A percentile compares a stretch with the other conserved stretches of the same genome.
phyloP scores from a whole-genome alignment of 2,888 invertebrate species.

The Thumatha senex region DNA sequence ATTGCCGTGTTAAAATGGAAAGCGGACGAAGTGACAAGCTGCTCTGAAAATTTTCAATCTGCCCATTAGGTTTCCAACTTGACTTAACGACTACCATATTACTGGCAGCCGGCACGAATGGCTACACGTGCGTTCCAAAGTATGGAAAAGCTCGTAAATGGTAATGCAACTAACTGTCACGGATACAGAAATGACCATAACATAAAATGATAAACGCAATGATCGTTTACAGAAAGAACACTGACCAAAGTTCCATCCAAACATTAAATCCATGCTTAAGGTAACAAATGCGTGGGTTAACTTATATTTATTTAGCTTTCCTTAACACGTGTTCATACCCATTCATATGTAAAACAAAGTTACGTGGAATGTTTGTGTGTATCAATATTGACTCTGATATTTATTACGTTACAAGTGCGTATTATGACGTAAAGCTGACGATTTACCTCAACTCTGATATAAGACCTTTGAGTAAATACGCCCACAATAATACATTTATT shows the following conservation, averaged over 20 bases:
- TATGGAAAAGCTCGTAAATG: too few species aligned
- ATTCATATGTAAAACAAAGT: constrained; percentile 42
- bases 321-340: constrained; percentile 19
- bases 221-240: too few species aligned
- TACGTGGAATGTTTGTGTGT: constrained; percentile 43
- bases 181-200: too few species aligned
- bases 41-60: too few species aligned
- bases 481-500: constrained; percentile 40
- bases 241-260: background rate
- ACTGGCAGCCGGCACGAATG: too few species aligned
- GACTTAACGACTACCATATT: too few species aligned
- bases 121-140: too few species aligned
- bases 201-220: too few species aligned
- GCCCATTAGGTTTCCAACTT: too few species aligned
- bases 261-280: constrained; percentile 14
- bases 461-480: constrained; percentile 43
- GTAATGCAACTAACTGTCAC: too few species aligned
- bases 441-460: constrained; percentile 44
- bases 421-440: constrained; percentile 39
- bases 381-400: constrained; percentile 46
- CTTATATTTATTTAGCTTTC: constrained; percentile 18
- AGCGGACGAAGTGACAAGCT: too few species aligned
- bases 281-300: constrained; percentile 11
- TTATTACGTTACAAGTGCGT: constrained; percentile 42
- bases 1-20: background rate